Conservation (phyloP, 2,113 vertebrate species). For the Leptobrachium leishanense region DNA sequence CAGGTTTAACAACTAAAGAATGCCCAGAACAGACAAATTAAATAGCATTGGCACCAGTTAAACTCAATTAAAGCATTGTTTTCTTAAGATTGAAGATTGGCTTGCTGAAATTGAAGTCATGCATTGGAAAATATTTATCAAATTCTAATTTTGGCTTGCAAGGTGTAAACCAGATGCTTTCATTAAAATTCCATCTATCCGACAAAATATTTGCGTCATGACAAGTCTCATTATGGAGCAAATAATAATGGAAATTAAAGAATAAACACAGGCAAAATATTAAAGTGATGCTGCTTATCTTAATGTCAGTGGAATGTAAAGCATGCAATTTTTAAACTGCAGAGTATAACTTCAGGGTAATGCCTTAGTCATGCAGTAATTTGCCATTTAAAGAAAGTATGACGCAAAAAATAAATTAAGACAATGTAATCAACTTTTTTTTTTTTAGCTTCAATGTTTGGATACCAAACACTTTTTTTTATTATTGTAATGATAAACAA, state of each 20-base stretch:
- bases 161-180: slow-evolving; percentile 9
- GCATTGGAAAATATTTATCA: slow-evolving; percentile 16
- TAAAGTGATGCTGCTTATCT: not conserved
- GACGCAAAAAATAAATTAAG: too few relatives aligned
- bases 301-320: slow-evolving; percentile 17
- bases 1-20: slow-evolving; percentile 17
- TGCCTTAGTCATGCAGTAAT: slow-evolving; percentile 10
- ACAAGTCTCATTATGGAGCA: slow-evolving; percentile 20
- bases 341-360: not conserved
- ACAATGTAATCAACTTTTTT: too few relatives aligned
- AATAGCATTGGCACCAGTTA: slow-evolving; percentile 37
- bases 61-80: slow-evolving; percentile 22
- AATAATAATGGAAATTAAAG: slow-evolving; percentile 8
- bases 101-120: not conserved
- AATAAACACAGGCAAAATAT: slow-evolving; percentile 22
- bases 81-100: not conserved
- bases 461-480: too few relatives aligned
- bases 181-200: slow-evolving; percentile 8
- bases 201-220: slow-evolving; percentile 17
- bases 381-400: too few relatives aligned
- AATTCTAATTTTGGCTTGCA: not conserved
- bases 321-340: not conserved
- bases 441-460: too few relatives aligned
- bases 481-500: too few relatives aligned
- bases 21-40: slow-evolving; percentile 31